Conservation (phyloP, 1,140 invertebrate species). For the Trichonephila clavipes region DNA sequence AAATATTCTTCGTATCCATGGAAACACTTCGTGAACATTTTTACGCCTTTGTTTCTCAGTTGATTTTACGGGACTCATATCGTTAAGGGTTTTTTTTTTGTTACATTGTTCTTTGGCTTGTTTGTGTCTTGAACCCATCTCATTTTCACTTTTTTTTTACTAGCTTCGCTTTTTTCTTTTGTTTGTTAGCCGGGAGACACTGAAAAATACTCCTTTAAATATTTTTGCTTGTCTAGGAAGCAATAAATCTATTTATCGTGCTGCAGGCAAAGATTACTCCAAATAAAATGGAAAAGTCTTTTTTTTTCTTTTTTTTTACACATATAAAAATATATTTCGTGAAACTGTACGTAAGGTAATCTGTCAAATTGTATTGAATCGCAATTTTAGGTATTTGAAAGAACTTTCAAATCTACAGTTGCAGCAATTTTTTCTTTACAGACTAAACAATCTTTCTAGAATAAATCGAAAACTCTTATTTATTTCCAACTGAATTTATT, state of each 20-base stretch:
- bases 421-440: neutral
- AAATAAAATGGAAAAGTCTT: neutral
- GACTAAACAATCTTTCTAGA: neutral
- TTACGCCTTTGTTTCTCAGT: neutral
- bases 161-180: neutral
- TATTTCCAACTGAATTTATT: neutral
- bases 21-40: neutral
- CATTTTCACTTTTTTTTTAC: neutral
- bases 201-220: neutral
- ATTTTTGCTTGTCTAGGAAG: neutral
- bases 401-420: neutral
- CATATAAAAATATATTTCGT: neutral
- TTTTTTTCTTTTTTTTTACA: too few species aligned
- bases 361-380: neutral
- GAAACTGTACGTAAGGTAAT: neutral
- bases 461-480: neutral
- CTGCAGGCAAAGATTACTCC: neutral
- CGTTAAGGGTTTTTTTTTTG: neutral
- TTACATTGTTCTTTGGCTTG: neutral
- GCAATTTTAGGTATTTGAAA: constrained; percentile 8
- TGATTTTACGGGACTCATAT: neutral
- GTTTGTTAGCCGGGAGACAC: neutral
- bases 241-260: neutral
- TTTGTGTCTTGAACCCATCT: neutral
- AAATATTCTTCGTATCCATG: neutral